Evolutionary conservation across 64 coral and sea anemone genomes (phyloP), one percentile per base, ranked within the genome.

Genomic region (Pocillopora verrucosa): DNA sequence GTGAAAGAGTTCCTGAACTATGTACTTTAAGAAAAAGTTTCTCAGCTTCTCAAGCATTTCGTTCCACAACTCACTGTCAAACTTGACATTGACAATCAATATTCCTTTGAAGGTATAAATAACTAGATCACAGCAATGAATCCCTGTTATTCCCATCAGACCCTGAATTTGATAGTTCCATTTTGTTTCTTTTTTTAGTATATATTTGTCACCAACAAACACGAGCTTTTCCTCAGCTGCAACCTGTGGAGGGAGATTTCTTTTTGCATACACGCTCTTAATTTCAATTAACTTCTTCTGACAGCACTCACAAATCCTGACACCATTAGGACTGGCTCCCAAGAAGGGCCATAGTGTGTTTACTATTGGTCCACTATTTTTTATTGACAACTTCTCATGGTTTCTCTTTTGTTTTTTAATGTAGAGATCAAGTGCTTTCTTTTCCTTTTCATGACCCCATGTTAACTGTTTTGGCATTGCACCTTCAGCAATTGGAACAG

Each of bases 151-250:
- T 11, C 81, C 81, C 59, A 86, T 11, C 86, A 86, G 72, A 34
- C 82, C 80, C 63, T 92, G 90, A 4, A 92, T 92, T 56, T 92
- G 90, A 37, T 86, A 86, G 35, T 92, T 72, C 82, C 90, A 86
- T 41, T 60, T 78, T 86, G 90, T 91, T 67, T 92, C 73, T 68
- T 51, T 92, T 78, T 92, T 45, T 9, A 90, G 67, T 73, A 56
- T 63, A 20, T 78, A 75, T 51, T 65, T 77, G 78, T 38, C 61
- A 59, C 67, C 22, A 34, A 78, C 87, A 61, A 70, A 79, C 45
- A 64, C 37, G 14, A 89, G 11, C 22, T 65, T 79, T 20, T 89
- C 87, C 38, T 25, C 45, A 36, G 87, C 76, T 68, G 76, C 87
- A 89, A 89, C 65, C 34, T 89, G 75, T 36, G 76, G 87, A 22